Percentiles rank a stretch among this genome's conserved stretches.
phyloP scores from a whole-genome alignment of 2,113 vertebrate species.

The Scomber colias region DNA sequence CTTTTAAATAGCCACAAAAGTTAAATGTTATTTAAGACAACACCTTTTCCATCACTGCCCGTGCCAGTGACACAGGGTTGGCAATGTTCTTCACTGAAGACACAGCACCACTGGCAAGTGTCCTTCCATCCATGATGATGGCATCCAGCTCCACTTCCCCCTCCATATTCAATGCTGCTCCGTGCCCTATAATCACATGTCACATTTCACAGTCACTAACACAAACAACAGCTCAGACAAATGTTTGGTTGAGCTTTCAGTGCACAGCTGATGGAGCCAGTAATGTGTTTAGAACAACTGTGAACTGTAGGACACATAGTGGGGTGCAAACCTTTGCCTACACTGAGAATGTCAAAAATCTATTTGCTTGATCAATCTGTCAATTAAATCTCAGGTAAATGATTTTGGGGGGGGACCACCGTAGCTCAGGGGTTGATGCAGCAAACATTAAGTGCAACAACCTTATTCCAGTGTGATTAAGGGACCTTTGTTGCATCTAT shows the following conservation, averaged over 20 bases:
- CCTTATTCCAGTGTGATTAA: too few species aligned
- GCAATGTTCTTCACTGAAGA: slow-evolving; percentile 83
- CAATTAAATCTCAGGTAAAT: too few species aligned
- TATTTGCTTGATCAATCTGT: too few species aligned
- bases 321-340: neutral
- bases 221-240: neutral
- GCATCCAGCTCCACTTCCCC: slow-evolving; percentile 84
- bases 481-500: too few species aligned
- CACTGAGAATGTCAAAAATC: too few species aligned
- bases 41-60: slow-evolving; percentile 82
- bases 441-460: too few species aligned
- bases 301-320: neutral
- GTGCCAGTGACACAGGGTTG: slow-evolving; percentile 83
- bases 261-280: neutral
- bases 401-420: too few species aligned
- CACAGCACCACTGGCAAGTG: slow-evolving; percentile 78
- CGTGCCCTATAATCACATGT: slow-evolving; percentile 81
- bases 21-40: neutral
- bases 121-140: slow-evolving; percentile 85
- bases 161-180: slow-evolving; percentile 81
- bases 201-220: slow-evolving; percentile 14
- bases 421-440: too few species aligned
- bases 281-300: neutral
- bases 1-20: neutral
- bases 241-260: neutral